Evolutionary conservation across 2,888 invertebrate genomes (phyloP), one percentile per base, ranked within the genome.

Genomic region (Tuta absoluta): DNA sequence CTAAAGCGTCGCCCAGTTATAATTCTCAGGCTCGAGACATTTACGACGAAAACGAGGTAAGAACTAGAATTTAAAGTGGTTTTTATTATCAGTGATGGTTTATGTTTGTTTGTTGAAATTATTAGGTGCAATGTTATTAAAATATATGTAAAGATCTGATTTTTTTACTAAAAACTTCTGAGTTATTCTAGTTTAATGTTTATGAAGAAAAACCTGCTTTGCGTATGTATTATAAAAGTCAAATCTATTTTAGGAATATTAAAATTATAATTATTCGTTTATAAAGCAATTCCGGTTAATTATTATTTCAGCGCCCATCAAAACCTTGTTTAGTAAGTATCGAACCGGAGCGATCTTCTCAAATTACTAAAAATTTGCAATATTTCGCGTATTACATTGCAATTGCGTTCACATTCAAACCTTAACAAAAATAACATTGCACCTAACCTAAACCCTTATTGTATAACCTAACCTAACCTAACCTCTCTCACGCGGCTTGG

Each of bases 21-120:
- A 89, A 91, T 68, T 89, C 89, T 0, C 91, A 89, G 70, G 89
- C 89, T 2, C 72, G 90, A 57, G 90, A 91, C 45, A 83, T 89
- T 28, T 91, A 91, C 69, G 90, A 89, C 5, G 91, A 91, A 63
- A 88, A 89, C 62, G 90, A 91, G 89, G 91, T 91, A 79, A 74
- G 71, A 24, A 3, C 56, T 2, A 17, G 8, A 33, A 53, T 24
- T 21, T 28, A 24, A 28, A 28, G 17, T 45, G 45, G 45, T 45
- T 45, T 45, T 45, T 2, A 17, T 11, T n/a, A 45, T 45, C 41
- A 17, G 45, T 45, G 45, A 45, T 45, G n/a, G 45, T 17, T n/a
- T 45, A 45, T 45, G 17, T 45, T n/a, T 45, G 45, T n/a, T n/a
- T 45, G 45, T 45, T 45, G 45, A 45, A 45, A 17, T 45, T 7